Evolutionary conservation across 1,140 invertebrate genomes (phyloP).

Genomic region (Chelonus insularis): DNA sequence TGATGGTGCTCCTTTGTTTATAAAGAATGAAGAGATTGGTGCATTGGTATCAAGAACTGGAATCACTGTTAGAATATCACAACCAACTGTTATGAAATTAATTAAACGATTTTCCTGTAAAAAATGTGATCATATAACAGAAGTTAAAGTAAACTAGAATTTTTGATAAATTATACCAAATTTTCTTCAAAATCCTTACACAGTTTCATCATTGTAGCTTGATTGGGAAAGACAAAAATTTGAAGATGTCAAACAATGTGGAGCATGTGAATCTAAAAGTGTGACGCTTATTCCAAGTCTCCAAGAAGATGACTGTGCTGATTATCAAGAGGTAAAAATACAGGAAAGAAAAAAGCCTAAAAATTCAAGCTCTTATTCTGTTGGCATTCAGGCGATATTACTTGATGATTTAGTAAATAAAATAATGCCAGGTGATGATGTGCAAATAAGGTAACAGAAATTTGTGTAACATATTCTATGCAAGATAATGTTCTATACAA

Average conservation of each 20-base stretch:
- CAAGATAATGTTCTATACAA: neutral
- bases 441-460: conserved; percentile 76
- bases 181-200: conserved; percentile 3
- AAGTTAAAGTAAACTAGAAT: conserved; percentile 69
- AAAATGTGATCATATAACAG: conserved; percentile 74
- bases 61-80: conserved; percentile 75
- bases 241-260: conserved; percentile 43
- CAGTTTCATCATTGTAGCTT: conserved; percentile 37
- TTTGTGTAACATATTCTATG: no score
- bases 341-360: conserved; percentile 58
- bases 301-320: conserved; percentile 71
- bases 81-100: conserved; percentile 77
- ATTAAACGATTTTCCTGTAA: conserved; percentile 74
- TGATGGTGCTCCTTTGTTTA: conserved; percentile 39
- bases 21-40: conserved; percentile 56
- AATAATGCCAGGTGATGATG: conserved; percentile 88
- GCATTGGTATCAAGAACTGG: conserved; percentile 64
- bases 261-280: conserved; percentile 41
- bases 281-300: conserved; percentile 59
- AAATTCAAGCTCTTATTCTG: conserved; percentile 31
- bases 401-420: conserved; percentile 86
- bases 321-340: conserved; percentile 91
- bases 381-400: conserved; percentile 64
- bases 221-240: conserved; percentile 52
- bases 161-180: conserved; percentile 9